Base-by-base conservation (phyloP, 2,888 invertebrate genomes). In the Bombylius major region DNA sequence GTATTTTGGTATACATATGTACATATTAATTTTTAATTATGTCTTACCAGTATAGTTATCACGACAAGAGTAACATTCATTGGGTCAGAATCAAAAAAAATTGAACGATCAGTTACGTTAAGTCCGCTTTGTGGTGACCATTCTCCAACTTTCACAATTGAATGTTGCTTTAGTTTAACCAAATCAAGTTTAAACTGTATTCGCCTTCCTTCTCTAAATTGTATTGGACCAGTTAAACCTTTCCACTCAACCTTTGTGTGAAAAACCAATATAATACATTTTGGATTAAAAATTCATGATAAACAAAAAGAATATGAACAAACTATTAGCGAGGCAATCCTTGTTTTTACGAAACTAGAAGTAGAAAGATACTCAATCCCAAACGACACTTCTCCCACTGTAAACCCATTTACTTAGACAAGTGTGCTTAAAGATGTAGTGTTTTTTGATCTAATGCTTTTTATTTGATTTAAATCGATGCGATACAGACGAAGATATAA, bases 221-320 rank as follows among this genome's bases (percentile, higher is more conserved):
- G 84, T 60, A 89, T 84, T 23, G 84, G 85, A 0, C 89, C 90
- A 34, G 87, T 87, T 53, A 90, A 75, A 6, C 90, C 89, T 69
- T 85, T 83, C 75, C 85, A 83, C 70, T 87, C 86, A 53, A 87
- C 87, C 87, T 87, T 69, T 39, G 71, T 69, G 51, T 58, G 55
- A 61, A 54, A 51, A 11, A 47, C 23, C 31, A 53, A 46, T 4
- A 39, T 39, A 9, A 39, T 23, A 23, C 23, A 23, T 23, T 23
- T 23, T 23, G 23, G 23, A 23, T 23, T 23, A 23, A 1, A 3
- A 3, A 23, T 23, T 23, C 3, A 23, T 23, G 3, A 23, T 23
- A 23, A 23, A 23, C 23, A 23, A 23, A 2, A 23, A 23, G 23
- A 23, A 23, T 23, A 23, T 23, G 23, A 23, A 23, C 23, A 23